Percentiles rank a stretch among this genome's conserved stretches.
phyloP scores from a whole-genome alignment of 2,888 invertebrate species.

The Monochamus alternatus region DNA sequence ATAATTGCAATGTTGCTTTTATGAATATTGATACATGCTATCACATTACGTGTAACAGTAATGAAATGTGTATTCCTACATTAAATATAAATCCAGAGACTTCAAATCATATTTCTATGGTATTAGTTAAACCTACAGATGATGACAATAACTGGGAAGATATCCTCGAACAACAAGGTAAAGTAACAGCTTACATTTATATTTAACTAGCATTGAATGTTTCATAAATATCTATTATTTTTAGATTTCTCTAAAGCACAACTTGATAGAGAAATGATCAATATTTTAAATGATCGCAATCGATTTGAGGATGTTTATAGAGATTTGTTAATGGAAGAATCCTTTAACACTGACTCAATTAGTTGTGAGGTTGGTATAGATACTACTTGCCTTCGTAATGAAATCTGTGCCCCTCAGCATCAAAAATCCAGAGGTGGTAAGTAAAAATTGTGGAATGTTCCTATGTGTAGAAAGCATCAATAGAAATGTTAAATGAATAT shows the following conservation, averaged over 20 bases:
- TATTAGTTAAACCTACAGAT: conserved; percentile 81
- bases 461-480: neutral
- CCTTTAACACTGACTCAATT: conserved; percentile 54
- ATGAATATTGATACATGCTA: conserved; percentile 84
- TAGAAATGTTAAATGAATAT: no score
- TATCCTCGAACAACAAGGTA: conserved; percentile 63
- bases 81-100: conserved; percentile 74
- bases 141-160: conserved; percentile 72
- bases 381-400: conserved; percentile 79
- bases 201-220: no score
- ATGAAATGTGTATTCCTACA: conserved; percentile 82
- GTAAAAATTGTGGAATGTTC: neutral
- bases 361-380: conserved; percentile 76
- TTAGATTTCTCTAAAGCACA: conserved; percentile 42
- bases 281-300: conserved; percentile 51
- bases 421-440: conserved; percentile 73
- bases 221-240: neutral
- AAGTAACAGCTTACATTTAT: neutral
- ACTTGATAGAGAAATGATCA: conserved; percentile 54
- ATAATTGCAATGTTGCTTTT: conserved; percentile 85
- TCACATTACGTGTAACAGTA: conserved; percentile 82
- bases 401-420: conserved; percentile 77
- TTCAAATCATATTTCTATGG: conserved; percentile 81
- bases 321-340: conserved; percentile 71
- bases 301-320: conserved; percentile 54